These are phyloP conservation scores for Ciona savignyi DNA, from an alignment of 23 tunicate genomes.

Conservation along the genomic window DNA sequence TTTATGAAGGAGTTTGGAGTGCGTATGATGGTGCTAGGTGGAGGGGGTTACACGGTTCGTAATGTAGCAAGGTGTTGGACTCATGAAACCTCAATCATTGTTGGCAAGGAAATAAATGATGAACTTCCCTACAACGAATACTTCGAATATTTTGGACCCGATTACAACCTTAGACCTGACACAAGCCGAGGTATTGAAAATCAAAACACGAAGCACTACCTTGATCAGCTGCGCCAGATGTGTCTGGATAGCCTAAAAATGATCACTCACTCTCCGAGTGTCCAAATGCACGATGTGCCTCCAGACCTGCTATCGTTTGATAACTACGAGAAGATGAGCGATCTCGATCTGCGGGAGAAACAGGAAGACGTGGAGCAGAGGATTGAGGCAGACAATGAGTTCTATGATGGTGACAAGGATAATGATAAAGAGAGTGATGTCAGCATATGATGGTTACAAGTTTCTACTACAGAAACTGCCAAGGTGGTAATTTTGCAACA, in stretches of 20 bases:
- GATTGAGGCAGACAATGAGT: conserved; percentile 74
- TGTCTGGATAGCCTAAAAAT: conserved; percentile 67
- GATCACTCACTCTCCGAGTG: conserved; percentile 94
- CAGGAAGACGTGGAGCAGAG: conserved; percentile 24
- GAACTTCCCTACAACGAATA: conserved; percentile 95
- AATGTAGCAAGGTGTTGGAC: conserved; percentile 99
- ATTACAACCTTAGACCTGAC: conserved; percentile 87
- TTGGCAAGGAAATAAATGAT: conserved; percentile 74
- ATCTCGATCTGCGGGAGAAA: conserved; percentile 59
- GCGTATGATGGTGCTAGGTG: conserved; percentile 96
- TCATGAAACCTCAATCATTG: conserved; percentile 98
- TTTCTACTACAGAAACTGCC: too few species aligned
- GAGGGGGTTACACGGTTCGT: conserved; percentile 97
- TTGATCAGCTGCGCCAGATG: conserved; percentile 70
- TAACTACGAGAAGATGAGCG: conserved; percentile 63
- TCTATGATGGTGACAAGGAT: conserved; percentile 91
- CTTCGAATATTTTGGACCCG: conserved; percentile 97
- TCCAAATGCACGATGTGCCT: conserved; percentile 99
- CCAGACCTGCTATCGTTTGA: conserved; percentile 92
- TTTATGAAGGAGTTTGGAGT: conserved; percentile 93
- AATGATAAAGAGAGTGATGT: conserved; percentile 96
- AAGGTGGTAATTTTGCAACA: too few species aligned
- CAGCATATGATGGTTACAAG: conserved; percentile 51
- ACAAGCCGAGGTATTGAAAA: conserved; percentile 91
- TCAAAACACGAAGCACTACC: conserved; percentile 89